These are phyloP conservation scores for Elmis aenea DNA, from an alignment of 2,888 invertebrate genomes.

Conservation along the genomic window DNA sequence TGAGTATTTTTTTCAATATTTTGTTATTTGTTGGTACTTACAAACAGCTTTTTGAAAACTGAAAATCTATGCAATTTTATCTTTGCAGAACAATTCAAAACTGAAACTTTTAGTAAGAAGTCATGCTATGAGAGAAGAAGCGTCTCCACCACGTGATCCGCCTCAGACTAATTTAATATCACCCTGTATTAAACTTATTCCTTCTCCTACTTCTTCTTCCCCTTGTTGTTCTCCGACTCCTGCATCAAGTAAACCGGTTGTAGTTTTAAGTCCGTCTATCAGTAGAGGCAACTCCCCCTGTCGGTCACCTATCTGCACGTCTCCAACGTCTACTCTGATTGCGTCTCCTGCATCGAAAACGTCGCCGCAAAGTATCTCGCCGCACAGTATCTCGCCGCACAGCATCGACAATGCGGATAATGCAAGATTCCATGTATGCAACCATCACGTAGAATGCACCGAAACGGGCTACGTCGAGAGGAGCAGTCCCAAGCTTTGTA, in stretches of 20 bases:
- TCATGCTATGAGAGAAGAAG: slow-evolving; percentile 84
- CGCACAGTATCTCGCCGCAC: slow-evolving; percentile 8
- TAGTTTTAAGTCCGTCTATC: slow-evolving; percentile 37
- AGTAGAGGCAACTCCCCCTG: slow-evolving; percentile 32
- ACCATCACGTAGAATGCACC: slow-evolving; percentile 5
- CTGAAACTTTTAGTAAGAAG: slow-evolving; percentile 81
- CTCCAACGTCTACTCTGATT: slow-evolving; percentile 38
- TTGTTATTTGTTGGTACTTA: neutral
- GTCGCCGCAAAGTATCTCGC: slow-evolving; percentile 16
- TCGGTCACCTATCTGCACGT: slow-evolving; percentile 29
- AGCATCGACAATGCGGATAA: slow-evolving; percentile 9
- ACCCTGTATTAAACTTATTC: slow-evolving; percentile 41
- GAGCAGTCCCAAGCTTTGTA: slow-evolving; percentile 1
- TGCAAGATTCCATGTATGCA: slow-evolving; percentile 5
- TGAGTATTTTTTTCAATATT: slow-evolving; percentile 17
- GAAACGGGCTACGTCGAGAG: slow-evolving; percentile 10
- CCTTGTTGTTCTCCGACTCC: slow-evolving; percentile 12
- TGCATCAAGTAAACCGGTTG: slow-evolving; percentile 28
- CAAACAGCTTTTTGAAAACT: neutral
- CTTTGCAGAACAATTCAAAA: slow-evolving; percentile 62
- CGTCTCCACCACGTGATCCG: slow-evolving; percentile 54
- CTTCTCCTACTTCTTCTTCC: slow-evolving; percentile 30
- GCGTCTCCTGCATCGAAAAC: slow-evolving; percentile 33
- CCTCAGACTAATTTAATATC: slow-evolving; percentile 33
- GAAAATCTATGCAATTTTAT: neutral